Base-by-base conservation (phyloP, 2,888 invertebrate species). In the Drosophila trichaetosa region DNA sequence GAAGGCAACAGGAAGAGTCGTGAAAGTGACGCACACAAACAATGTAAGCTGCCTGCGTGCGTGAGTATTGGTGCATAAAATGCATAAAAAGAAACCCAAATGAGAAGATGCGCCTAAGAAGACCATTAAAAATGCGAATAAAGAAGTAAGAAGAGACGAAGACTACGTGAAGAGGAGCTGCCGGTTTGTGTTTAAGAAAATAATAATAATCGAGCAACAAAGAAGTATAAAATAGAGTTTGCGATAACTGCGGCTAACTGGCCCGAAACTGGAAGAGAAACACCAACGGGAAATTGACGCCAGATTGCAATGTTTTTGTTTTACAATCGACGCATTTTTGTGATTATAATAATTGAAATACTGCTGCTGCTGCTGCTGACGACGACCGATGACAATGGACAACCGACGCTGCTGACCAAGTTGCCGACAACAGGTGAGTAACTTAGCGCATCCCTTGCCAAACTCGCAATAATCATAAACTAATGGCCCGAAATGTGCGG, bases 221-320 rank as follows among this genome's bases (percentile, higher is more conserved):
- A 53, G 4, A 16, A 16, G 34, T 27, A 49, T 31, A 63, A 61
- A 64, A 69, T 51, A 62, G 64, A 52, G 21, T 56, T 68, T 70
- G 73, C 64, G 51, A 48, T 75, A 72, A 31, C 31, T 31, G 60
- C 67, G 69, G 53, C 38, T 48, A 53, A 46, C 60, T 59, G 63
- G 42, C 29, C n/a, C 24, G 53, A 64, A 63, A 68, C 61, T 73
- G 70, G 71, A 27, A 56, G 71, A n/a, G 38, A 53, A 63, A 54
- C 46, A 62, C 52, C 56, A 80, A 68, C 48, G 69, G 48, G 81
- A 79, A 84, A 72, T 49, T 59, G 64, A 81, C 75, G 85, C 69
- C 66, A 66, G 88, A 96, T 96, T 96, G 96, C 96, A 96, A 95
- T 96, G 95, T 95, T 95, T 95, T 95, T 95, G 94, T 94, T 90